phyloP scores from a whole-genome alignment of 2,113 vertebrate species.

The Chascanopsetta lugubris region DNA sequence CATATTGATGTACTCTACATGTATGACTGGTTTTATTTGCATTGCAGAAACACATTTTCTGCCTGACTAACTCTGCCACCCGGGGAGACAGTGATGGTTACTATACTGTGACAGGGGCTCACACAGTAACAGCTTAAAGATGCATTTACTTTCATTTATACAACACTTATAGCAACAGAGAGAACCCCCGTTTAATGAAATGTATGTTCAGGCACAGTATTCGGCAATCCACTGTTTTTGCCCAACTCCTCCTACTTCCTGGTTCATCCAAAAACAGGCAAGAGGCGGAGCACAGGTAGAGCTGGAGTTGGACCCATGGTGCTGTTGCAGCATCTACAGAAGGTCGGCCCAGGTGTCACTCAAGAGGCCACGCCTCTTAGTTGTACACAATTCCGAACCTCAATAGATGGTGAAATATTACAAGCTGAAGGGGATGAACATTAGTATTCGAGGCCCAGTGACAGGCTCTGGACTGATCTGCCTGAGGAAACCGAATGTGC shows the following conservation, averaged over 20 bases:
- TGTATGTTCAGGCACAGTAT: too few relatives aligned
- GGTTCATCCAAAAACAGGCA: too few relatives aligned
- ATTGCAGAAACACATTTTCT: neutral
- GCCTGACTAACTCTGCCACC: conserved; percentile 6
- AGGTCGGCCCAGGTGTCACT: too few relatives aligned
- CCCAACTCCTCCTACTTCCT: too few relatives aligned
- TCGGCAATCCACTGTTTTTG: too few relatives aligned
- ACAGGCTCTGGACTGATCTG: too few relatives aligned
- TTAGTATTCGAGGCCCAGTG: too few relatives aligned
- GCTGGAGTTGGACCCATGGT: too few relatives aligned
- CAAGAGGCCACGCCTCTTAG: too few relatives aligned
- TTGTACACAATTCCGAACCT: too few relatives aligned
- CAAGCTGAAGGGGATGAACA: neutral
- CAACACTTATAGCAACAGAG: conserved; percentile 1
- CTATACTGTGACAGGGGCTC: conserved; percentile 16
- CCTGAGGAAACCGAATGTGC: neutral
- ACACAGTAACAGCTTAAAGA: conserved; percentile 25
- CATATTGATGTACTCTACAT: neutral
- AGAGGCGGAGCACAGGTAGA: too few relatives aligned
- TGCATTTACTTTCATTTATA: conserved; percentile 1
- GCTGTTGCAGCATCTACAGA: too few relatives aligned
- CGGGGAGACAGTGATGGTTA: neutral
- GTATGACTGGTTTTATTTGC: neutral
- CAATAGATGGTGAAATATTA: neutral
- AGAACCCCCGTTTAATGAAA: conserved; percentile 3